Percentiles rank a stretch among this genome's conserved stretches.
Evolutionary conservation across 2,797 vertebrate genomes (phyloP).

Genomic region (Hydrophis major): DNA sequence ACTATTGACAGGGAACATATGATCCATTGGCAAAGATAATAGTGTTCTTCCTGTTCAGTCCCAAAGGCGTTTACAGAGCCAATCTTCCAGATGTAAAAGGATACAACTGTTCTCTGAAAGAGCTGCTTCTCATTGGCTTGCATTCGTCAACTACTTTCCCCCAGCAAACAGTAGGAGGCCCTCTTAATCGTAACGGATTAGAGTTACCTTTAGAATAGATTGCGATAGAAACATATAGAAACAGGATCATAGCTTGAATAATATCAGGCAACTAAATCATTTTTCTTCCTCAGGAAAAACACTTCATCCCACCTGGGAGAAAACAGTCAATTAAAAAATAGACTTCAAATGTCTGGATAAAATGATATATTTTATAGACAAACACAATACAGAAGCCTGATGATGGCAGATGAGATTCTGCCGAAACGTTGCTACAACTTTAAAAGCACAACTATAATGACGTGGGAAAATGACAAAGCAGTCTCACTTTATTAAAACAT

Average conservation of each 20-base stretch:
- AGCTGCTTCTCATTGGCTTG: conserved; percentile 21
- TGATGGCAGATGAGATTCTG: too few relatives aligned
- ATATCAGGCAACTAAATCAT: background rate
- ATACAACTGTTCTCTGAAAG: conserved; percentile 9
- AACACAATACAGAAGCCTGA: too few relatives aligned
- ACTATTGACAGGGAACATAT: conserved; percentile 4
- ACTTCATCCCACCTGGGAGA: too few relatives aligned
- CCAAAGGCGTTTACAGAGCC: background rate
- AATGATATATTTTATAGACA: too few relatives aligned
- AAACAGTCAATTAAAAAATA: background rate
- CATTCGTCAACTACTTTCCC: background rate
- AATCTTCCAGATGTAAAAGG: conserved; percentile 22
- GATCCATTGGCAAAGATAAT: conserved; percentile 28
- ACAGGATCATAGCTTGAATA: background rate
- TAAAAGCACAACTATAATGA: too few relatives aligned
- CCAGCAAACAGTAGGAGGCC: background rate
- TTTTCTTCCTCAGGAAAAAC: background rate
- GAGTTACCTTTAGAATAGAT: background rate
- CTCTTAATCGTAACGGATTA: conserved; percentile 9
- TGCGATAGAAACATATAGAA: background rate
- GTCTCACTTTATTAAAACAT: background rate
- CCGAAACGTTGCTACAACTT: too few relatives aligned
- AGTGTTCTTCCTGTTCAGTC: conserved; percentile 14
- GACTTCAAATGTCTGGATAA: background rate
- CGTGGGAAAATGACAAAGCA: background rate